These are phyloP conservation scores for Petrosia ficiformis DNA, from an alignment of 37 sponge, comb jelly and placozoan species.

Conservation along the genomic window DNA sequence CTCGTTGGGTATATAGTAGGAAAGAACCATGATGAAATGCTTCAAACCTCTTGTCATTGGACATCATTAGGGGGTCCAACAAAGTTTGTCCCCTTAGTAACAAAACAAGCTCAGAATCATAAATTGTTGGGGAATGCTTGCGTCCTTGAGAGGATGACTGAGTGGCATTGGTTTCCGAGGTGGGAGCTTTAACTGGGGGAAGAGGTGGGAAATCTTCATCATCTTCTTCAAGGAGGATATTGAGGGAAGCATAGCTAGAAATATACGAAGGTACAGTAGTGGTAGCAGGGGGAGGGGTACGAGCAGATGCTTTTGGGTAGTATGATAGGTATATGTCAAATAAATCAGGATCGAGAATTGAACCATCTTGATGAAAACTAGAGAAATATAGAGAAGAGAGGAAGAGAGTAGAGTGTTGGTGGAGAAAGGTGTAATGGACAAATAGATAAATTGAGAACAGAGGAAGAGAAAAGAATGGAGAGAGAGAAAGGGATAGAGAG, in stretches of 20 bases:
- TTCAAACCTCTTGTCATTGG: not conserved
- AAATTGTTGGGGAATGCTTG: constrained; percentile 43
- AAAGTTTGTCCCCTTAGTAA: constrained; percentile 20
- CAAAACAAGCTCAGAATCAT: constrained; percentile 55
- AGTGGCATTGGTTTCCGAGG: not conserved
- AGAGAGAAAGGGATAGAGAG: too few relatives aligned
- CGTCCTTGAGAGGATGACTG: constrained; percentile 12
- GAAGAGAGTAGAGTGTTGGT: constrained; percentile 5
- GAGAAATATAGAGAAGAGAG: constrained; percentile 1
- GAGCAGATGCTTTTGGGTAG: not conserved
- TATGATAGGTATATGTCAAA: constrained; percentile 30
- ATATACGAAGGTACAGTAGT: not conserved
- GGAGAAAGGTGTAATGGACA: constrained; percentile 3
- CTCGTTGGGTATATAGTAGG: constrained; percentile 54
- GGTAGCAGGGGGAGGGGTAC: not conserved
- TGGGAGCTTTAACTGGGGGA: not conserved
- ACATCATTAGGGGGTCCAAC: not conserved
- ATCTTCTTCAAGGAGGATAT: not conserved
- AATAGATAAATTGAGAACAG: not conserved
- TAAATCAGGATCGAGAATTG: constrained; percentile 43
- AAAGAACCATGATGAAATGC: constrained; percentile 61
- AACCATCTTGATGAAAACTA: constrained; percentile 50
- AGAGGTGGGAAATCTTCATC: not conserved
- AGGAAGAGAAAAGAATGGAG: too few relatives aligned
- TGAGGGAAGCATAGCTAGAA: not conserved